Evolutionary conservation across 2,888 invertebrate species (phyloP).

Genomic region (Andrena camellia): DNA sequence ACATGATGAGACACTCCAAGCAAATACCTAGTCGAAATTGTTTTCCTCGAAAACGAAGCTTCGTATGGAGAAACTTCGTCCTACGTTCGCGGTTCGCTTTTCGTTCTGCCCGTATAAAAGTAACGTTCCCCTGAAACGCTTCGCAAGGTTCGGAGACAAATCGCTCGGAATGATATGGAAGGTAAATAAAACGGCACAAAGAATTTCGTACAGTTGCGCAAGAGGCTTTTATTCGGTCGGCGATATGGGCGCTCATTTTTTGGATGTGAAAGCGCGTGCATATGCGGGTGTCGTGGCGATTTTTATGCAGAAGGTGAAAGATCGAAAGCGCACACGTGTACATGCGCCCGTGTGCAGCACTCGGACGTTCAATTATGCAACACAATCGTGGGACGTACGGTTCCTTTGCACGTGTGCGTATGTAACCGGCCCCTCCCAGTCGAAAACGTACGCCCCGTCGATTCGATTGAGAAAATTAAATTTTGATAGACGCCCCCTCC

Average conservation of each 20-base stretch:
- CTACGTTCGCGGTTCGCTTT: neutral
- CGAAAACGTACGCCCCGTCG: neutral
- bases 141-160: neutral
- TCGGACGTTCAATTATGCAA: slow-evolving; percentile 49
- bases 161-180: neutral
- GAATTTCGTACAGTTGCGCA: slow-evolving; percentile 48
- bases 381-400: slow-evolving; percentile 20
- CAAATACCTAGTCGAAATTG: too few species aligned
- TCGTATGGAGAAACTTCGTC: too few species aligned
- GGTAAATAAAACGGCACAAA: slow-evolving; percentile 16
- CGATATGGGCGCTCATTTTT: slow-evolving; percentile 52
- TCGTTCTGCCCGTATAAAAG: neutral
- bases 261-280: slow-evolving; percentile 61
- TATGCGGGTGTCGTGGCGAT: slow-evolving; percentile 60
- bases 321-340: slow-evolving; percentile 36
- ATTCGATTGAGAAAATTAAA: slow-evolving; percentile 3
- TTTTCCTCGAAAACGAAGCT: too few species aligned
- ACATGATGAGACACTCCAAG: too few species aligned
- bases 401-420: neutral
- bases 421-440: neutral
- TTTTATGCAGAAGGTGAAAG: slow-evolving; percentile 60
- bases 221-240: slow-evolving; percentile 46
- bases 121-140: neutral
- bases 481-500: neutral
- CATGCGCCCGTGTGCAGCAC: slow-evolving; percentile 13